Base-by-base conservation (phyloP, 2,888 invertebrate species). In the Platerodrilus igneus region DNA sequence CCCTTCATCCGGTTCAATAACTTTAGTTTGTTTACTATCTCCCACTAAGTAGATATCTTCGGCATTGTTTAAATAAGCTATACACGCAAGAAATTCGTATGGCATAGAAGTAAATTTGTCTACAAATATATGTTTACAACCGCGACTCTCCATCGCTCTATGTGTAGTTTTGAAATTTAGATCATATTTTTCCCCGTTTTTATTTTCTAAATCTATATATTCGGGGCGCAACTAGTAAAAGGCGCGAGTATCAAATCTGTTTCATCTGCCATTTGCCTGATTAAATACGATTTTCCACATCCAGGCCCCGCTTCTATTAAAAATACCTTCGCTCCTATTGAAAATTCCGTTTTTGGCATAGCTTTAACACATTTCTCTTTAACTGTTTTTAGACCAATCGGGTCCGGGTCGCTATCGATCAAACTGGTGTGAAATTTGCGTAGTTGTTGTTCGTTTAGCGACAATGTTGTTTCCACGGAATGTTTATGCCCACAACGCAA, bases 241-340 rank as follows among this genome's bases (percentile, higher is more conserved):
- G 45, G 45, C n/a, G 41, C 40, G 15, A 41, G 17, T 2, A 45
- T 26, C 11, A 35, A 35, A 16, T 41, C 35, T 3, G 5, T 4
- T 3, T n/a, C 2, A 15, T 8, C 16, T 1, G 44, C 44, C 8
- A 44, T 1, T 15, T 35, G 17, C 10, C 40, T 28, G 2, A 44
- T 44, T 21, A 44, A 9, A 16, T 40, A 31, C 7, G 40, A 41
- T 19, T 40, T 44, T 6, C 44, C 33, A 25, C 41, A 41, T 3
- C 45, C 45, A 3, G 45, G 40, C 1, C 45, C 45, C 2, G 45
- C 41, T 15, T 37, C n/a, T n/a, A n/a, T n/a, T n/a, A n/a, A n/a
- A n/a, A n/a, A n/a, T n/a, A n/a, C n/a, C n/a, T n/a, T n/a, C n/a
- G n/a, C n/a, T n/a, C n/a, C n/a, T n/a, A n/a, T n/a, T n/a, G n/a